phyloP scores from a whole-genome alignment of 2,113 vertebrate genomes.

The Manacus vitellinus region DNA sequence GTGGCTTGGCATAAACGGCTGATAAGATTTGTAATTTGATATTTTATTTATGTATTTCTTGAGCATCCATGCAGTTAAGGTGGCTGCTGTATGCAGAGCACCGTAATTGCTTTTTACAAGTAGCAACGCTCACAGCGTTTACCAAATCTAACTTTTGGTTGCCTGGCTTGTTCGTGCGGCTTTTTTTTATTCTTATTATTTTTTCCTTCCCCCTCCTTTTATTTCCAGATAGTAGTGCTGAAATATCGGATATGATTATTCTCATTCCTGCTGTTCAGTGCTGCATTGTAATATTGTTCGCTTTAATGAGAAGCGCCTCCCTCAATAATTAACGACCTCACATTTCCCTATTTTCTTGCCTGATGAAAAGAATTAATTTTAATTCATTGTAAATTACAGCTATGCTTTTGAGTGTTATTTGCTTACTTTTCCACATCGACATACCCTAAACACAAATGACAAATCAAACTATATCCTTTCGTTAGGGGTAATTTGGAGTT shows the following conservation, averaged over 20 bases:
- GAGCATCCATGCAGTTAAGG: conserved; percentile 48
- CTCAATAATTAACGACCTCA: conserved; percentile 83
- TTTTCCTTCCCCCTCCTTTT: neutral
- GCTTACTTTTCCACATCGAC: conserved; percentile 71
- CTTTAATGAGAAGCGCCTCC: conserved; percentile 82
- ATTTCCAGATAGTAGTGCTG: conserved; percentile 64
- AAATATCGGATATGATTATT: conserved; percentile 72
- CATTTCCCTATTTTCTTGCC: conserved; percentile 85
- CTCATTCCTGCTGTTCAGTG: conserved; percentile 71
- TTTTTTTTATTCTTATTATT: neutral
- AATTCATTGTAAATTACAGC: conserved; percentile 83
- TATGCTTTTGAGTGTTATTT: conserved; percentile 80
- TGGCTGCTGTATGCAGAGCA: conserved; percentile 38
- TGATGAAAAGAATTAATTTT: conserved; percentile 89
- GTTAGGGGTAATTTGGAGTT: conserved; percentile 43
- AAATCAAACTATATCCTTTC: conserved; percentile 54
- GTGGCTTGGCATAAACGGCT: conserved; percentile 45
- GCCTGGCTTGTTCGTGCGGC: conserved; percentile 13
- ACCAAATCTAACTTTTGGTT: conserved; percentile 64
- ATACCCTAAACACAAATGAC: conserved; percentile 51
- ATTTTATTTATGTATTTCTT: conserved; percentile 62
- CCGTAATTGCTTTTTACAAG: conserved; percentile 69
- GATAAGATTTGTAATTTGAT: conserved; percentile 63
- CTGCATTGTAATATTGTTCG: conserved; percentile 78
- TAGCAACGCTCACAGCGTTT: conserved; percentile 33